Evolutionary conservation across 2,113 vertebrate species (phyloP), one percentile per base, ranked within the genome.

Genomic region (Phaethornis superciliosus): DNA sequence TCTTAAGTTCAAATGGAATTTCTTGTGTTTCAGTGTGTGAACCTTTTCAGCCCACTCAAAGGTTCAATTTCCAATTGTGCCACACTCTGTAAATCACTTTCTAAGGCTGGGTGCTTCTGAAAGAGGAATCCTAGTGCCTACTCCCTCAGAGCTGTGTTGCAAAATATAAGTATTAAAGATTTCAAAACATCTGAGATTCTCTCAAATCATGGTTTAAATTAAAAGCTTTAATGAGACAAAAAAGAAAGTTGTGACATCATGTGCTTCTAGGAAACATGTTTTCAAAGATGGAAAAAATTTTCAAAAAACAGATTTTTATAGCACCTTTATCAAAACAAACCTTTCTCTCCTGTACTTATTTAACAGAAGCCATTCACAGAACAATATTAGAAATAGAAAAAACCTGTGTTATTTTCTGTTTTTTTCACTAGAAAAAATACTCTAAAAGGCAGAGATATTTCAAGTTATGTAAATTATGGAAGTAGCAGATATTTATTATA

Each of bases 321-420:
- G 35, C 2, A 56, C 6, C 52, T 52, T 23, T n/a, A 54, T 28
- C 8, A 35, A 62, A 75, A 74, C 10, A 63, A 62, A 79, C 19
- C 16, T 62, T 52, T 15, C 2, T 63, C 6, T 84, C 11, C 20
- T 21, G 69, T 22, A 81, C 11, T 23, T 62, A 32, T 62, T 79
- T 40, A 67, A 67, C 27, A 69, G 6, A 33, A 74, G 10, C 26
- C 58, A 54, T 33, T 13, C 4, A 70, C 69, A 24, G 3, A 81
- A 44, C 2, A 21, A 5, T 46, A 15, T 15, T n/a, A 88, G 30
- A 47, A 47, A 47, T 15, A 70, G 1, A 10, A 32, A 63, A 49
- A 68, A 26, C 4, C 7, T 11, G 1, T 4, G 2, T 33, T 67
- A 40, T 56, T 75, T 0, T 0, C 9, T 54, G 4, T 3, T 79